Evolutionary conservation across 2,888 invertebrate species (phyloP).

Genomic region (Toxonevra muliebris): DNA sequence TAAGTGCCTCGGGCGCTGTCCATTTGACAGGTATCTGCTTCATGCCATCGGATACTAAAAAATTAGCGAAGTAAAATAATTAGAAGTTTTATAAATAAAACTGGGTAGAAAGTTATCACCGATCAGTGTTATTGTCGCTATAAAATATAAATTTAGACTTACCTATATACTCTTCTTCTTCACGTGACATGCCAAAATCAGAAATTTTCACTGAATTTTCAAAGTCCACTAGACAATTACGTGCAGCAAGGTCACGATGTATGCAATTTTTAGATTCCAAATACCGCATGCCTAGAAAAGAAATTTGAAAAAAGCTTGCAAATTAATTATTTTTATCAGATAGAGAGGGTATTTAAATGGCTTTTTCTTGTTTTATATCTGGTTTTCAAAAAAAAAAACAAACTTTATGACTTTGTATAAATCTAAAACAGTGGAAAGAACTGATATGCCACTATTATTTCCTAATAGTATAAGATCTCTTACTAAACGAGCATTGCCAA

Average conservation of each 20-base stretch:
- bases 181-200: conserved; percentile 97
- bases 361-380: too few species aligned
- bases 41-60: conserved; percentile 90
- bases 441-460: too few species aligned
- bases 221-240: conserved; percentile 83
- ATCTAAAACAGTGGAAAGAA: too few species aligned
- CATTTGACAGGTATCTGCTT: conserved; percentile 99
- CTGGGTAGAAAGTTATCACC: too few species aligned
- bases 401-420: too few species aligned
- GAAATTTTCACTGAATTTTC: conserved; percentile 94
- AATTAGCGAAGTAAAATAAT: too few species aligned
- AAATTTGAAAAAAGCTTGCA: background rate
- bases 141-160: conserved; percentile 12
- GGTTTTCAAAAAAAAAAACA: too few species aligned
- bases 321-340: background rate
- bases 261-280: conserved; percentile 96
- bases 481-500: too few species aligned
- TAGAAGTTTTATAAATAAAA: too few species aligned
- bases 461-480: too few species aligned
- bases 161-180: conserved; percentile 92
- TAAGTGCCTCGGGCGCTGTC: conserved; percentile 97
- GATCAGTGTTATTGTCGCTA: background rate
- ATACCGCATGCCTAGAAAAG: conserved; percentile 80
- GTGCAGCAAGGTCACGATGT: conserved; percentile 93
- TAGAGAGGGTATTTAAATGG: too few species aligned